These are phyloP conservation scores for Nasonia oneida DNA, from an alignment of 2,888 invertebrate genomes.

Conservation along the genomic window DNA sequence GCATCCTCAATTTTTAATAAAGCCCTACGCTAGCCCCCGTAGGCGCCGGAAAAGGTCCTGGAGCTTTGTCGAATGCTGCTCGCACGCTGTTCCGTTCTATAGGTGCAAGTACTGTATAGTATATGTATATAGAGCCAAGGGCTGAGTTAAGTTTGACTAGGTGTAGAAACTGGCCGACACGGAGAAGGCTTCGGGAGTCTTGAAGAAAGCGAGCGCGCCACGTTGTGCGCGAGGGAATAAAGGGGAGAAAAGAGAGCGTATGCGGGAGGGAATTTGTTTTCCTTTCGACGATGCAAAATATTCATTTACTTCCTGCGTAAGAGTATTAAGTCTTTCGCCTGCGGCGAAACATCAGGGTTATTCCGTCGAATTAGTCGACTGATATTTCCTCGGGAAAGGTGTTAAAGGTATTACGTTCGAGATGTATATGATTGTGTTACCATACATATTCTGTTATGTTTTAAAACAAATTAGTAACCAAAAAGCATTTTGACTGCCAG, in stretches of 20 bases:
- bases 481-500: too few relatives aligned
- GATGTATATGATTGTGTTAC: background rate
- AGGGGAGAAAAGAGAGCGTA: conserved; percentile 27
- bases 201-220: conserved; percentile 10
- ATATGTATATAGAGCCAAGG: background rate
- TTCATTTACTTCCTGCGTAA: conserved; percentile 45
- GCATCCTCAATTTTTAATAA: conserved; percentile 79
- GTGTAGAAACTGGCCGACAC: conserved; percentile 16
- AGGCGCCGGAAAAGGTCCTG: conserved; percentile 65
- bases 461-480: too few relatives aligned
- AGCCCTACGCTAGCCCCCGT: conserved; percentile 62
- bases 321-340: conserved; percentile 24
- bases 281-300: conserved; percentile 35
- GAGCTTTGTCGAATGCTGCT: conserved; percentile 73
- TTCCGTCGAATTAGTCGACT: background rate
- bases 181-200: background rate
- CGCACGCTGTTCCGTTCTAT: conserved; percentile 26
- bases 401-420: background rate
- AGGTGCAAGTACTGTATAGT: background rate
- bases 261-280: background rate
- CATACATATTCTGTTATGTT: too few relatives aligned
- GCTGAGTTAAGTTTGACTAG: conserved; percentile 40
- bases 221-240: background rate
- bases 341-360: conserved; percentile 2
- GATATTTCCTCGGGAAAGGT: background rate